A percentile compares a stretch with the other conserved stretches of the same genome.
These are phyloP conservation scores for Pachyrhynchus sulphureomaculatus DNA, from an alignment of 1,140 invertebrate species.

Conservation along the genomic window DNA sequence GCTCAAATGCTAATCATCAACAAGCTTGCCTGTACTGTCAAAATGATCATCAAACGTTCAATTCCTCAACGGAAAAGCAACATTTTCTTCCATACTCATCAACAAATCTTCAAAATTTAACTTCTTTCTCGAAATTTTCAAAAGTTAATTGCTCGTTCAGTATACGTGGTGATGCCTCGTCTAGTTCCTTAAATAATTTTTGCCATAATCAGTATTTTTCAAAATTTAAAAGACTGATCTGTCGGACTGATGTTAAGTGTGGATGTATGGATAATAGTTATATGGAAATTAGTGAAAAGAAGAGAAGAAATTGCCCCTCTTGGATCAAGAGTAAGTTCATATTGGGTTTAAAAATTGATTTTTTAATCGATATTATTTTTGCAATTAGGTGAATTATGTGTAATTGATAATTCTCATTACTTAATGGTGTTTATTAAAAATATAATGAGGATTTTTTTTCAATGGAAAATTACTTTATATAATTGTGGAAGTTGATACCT, in stretches of 20 bases:
- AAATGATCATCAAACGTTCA: background rate
- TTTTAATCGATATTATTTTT: too few species aligned
- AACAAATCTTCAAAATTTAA: background rate
- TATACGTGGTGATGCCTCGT: background rate
- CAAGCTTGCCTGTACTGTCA: background rate
- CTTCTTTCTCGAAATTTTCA: too few species aligned
- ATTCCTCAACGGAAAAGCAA: background rate
- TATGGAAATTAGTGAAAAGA: background rate
- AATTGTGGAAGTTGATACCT: too few species aligned
- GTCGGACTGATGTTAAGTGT: slow-evolving; percentile 15
- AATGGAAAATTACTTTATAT: too few species aligned
- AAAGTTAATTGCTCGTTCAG: background rate
- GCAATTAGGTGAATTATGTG: too few species aligned
- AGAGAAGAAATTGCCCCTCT: background rate
- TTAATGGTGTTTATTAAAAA: too few species aligned
- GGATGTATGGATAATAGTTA: background rate
- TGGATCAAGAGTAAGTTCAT: slow-evolving; percentile 16
- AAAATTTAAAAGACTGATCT: slow-evolving; percentile 18
- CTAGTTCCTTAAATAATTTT: slow-evolving; percentile 22
- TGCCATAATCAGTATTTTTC: slow-evolving; percentile 32
- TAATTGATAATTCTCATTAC: too few species aligned
- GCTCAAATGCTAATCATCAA: background rate
- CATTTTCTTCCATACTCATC: background rate
- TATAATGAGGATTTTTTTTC: too few species aligned
- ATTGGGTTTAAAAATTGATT: too few species aligned